Evolutionary conservation across 2,888 invertebrate species (phyloP).

Genomic region (Lasioglossum vierecki): DNA sequence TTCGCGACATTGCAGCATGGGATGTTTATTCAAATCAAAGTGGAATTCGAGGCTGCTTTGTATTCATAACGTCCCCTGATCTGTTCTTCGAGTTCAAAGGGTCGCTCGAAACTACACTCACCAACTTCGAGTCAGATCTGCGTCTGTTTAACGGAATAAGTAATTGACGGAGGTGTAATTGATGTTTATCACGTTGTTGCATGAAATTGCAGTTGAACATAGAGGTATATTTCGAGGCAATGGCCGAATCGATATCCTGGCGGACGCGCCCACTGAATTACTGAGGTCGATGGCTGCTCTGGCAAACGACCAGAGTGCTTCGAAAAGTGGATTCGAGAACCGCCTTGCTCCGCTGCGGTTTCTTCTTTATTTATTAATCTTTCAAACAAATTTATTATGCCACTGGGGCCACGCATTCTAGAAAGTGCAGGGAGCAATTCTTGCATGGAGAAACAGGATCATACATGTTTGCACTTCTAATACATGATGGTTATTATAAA

Average conservation of each 20-base stretch:
- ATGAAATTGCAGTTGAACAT: background rate
- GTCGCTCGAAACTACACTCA: background rate
- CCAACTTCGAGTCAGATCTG: background rate
- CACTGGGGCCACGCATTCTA: background rate
- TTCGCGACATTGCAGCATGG: background rate
- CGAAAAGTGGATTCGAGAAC: constrained; percentile 45
- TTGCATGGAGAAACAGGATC: background rate
- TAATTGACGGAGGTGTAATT: background rate
- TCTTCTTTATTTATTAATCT: constrained; percentile 12
- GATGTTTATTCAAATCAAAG: constrained; percentile 40
- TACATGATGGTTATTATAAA: background rate
- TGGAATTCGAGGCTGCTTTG: background rate
- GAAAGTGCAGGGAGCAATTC: background rate
- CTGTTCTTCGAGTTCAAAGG: background rate
- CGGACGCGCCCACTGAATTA: constrained; percentile 46
- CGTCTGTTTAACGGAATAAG: background rate
- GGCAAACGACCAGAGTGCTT: constrained; percentile 53
- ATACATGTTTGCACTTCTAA: background rate
- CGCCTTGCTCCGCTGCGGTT: background rate
- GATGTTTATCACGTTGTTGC: background rate
- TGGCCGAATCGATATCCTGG: constrained; percentile 28
- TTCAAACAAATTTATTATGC: background rate
- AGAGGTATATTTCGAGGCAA: constrained; percentile 9
- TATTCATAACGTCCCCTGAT: constrained; percentile 5
- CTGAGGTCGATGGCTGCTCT: constrained; percentile 48